phyloP scores from a whole-genome alignment of 2,797 vertebrate species.

The Champsocephalus gunnari region DNA sequence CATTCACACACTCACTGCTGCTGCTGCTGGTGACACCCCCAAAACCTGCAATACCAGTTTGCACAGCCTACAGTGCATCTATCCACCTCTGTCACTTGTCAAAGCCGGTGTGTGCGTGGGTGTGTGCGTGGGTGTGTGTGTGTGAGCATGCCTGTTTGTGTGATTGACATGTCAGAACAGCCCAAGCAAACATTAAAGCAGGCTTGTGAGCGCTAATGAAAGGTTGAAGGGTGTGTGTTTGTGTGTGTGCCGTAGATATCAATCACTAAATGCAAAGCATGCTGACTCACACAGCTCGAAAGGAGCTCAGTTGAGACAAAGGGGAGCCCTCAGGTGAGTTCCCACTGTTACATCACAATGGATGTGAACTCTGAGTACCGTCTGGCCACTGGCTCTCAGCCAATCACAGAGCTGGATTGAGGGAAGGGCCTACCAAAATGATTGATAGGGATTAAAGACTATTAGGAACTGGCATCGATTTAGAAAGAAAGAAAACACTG shows the following conservation, averaged over 20 bases:
- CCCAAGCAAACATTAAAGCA: slow-evolving; percentile 65
- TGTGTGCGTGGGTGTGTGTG: neutral
- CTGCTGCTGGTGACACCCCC: slow-evolving; percentile 27
- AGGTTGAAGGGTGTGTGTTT: slow-evolving; percentile 64
- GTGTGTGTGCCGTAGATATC: slow-evolving; percentile 58
- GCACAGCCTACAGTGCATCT: slow-evolving; percentile 53
- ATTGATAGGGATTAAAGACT: slow-evolving; percentile 75
- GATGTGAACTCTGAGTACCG: slow-evolving; percentile 53
- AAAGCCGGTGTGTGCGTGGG: slow-evolving; percentile 14
- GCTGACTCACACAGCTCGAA: slow-evolving; percentile 66
- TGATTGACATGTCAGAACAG: slow-evolving; percentile 71
- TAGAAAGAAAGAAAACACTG: neutral
- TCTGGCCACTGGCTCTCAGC: slow-evolving; percentile 73
- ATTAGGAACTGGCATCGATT: slow-evolving; percentile 52
- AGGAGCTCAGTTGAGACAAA: slow-evolving; percentile 64
- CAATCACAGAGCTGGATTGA: slow-evolving; percentile 69
- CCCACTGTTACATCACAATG: slow-evolving; percentile 75
- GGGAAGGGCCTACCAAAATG: slow-evolving; percentile 67
- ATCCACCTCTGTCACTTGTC: slow-evolving; percentile 47
- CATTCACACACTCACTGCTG: slow-evolving; percentile 42
- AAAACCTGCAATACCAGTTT: slow-evolving; percentile 74
- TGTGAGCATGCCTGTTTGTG: slow-evolving; percentile 24
- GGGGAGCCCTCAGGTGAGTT: slow-evolving; percentile 68
- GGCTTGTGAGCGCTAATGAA: slow-evolving; percentile 65
- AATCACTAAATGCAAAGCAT: slow-evolving; percentile 57